Evolutionary conservation across 2,797 vertebrate species (phyloP), one percentile per base, ranked within the genome.

Genomic region (Catharus ustulatus): DNA sequence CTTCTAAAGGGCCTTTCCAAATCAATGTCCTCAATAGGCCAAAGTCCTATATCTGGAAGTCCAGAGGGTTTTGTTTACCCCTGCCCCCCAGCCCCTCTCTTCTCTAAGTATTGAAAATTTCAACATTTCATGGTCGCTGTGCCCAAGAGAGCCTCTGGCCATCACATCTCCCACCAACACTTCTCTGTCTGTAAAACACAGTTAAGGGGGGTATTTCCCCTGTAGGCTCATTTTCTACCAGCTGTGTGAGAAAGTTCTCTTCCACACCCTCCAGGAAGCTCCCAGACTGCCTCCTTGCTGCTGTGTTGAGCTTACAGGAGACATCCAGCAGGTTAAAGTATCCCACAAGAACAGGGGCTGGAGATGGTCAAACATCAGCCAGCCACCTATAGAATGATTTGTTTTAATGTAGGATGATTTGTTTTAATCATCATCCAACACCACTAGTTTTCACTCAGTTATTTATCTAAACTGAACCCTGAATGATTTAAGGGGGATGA

Each of bases 31-130:
- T 58, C 29, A 40, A 52, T 0, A 80, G 62, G 20, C 46, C 29
- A 40, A 80, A 74, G 21, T 46, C 8, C 5, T 10, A 4, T 30
- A 52, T 40, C 24, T 45, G 42, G 24, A 51, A 66, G 30, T 34
- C 24, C 14, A 46, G 21, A 43, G 22, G 10, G 15, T 18, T 29
- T 58, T 40, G 16, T 30, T 57, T 32, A 23, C 6, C 21, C 21
- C 32, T n/a, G 20, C 32, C 26, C 3, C 0, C 10, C 3, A 15
- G 20, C 20, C 21, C 4, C 0, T 8, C 3, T 15, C 19, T 51
- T 30, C 19, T 30, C 6, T 26, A 30, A 7, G 5, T 34, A 59
- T 22, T 46, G 30, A 59, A 59, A 80, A 52, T 32, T 38, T 16
- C 19, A 26, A 67, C 1, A 59, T 74, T 74, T 46, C 8, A 19